Conservation (phyloP, 2,888 invertebrate genomes). For the Saturnia pavonia region DNA sequence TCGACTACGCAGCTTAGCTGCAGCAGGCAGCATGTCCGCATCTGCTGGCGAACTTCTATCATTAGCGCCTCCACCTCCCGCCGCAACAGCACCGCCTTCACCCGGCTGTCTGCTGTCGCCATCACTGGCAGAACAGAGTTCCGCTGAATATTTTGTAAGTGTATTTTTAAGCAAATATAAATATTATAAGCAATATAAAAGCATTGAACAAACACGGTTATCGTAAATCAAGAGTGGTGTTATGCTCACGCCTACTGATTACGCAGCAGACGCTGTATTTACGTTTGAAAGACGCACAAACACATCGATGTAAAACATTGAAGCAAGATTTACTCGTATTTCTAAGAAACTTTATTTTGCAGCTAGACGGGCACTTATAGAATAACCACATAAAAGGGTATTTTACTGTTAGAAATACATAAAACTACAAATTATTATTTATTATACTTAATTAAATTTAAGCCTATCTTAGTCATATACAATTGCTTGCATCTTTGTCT, state of each 20-base stretch:
- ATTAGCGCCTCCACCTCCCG: slow-evolving; percentile 71
- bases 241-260: slow-evolving; percentile 29
- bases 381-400: not conserved
- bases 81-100: slow-evolving; percentile 76
- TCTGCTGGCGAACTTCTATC: slow-evolving; percentile 74
- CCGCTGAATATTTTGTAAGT: slow-evolving; percentile 72
- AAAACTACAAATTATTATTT: too few species aligned
- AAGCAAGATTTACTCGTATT: slow-evolving; percentile 16
- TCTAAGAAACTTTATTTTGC: slow-evolving; percentile 11
- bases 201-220: slow-evolving; percentile 23
- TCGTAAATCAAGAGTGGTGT: slow-evolving; percentile 29
- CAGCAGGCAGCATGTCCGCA: slow-evolving; percentile 70
- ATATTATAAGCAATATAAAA: not conserved
- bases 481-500: not conserved
- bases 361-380: not conserved
- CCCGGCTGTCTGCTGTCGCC: slow-evolving; percentile 73
- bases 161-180: not conserved
- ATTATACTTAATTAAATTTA: too few species aligned
- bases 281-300: slow-evolving; percentile 34
- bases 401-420: not conserved
- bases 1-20: slow-evolving; percentile 70
- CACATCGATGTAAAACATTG: slow-evolving; percentile 6
- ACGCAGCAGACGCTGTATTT: slow-evolving; percentile 31
- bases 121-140: slow-evolving; percentile 70
- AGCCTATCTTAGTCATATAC: not conserved